Evolutionary conservation across 2,888 invertebrate species (phyloP), one percentile per base, ranked within the genome.

Genomic region (Smittia sp.): DNA sequence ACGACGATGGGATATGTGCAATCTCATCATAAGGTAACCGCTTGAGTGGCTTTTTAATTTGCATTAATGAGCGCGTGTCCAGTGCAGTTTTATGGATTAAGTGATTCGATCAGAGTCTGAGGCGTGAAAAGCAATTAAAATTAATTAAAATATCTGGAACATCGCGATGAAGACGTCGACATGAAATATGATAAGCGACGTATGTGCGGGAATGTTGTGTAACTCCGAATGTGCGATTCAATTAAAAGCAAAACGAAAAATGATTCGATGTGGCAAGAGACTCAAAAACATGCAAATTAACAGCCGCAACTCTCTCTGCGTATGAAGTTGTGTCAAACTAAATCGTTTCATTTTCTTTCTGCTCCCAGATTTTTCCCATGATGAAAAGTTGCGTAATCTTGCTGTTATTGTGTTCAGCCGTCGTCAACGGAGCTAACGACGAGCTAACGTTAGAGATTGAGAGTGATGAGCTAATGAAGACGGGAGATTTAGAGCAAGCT

Each of bases 401-500:
- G 11, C 72, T 62, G 2, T 72, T 72, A 38, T 38, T 62, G 72
- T 72, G 38, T 38, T 39, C 39, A n/a, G 18, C 22, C 22, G 18
- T 58, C 20, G n/a, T 58, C 18, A 22, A 1, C 6, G 9, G 3
- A 20, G 58, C 58, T 20, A 22, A 58, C 58, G 58, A 58, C 20
- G 62, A 72, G 38, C 38, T 72, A 27, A 72, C 72, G 54, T 22
- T 72, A 54, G 72, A 72, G 62, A 72, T 62, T 72, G 72, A 72
- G 58, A 65, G 73, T 65, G 65, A 63, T 65, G 73, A 73, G 39
- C 39, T 65, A 41, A 73, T 65, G 74, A 74, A 69, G 15, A 69
- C 39, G 27, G 58, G 69, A 54, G 77, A 77, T 75, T 74, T 77
- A 25, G 77, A 77, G n/a, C 75, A 75, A 32, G 75, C 87, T 41